phyloP scores from a whole-genome alignment of 2,888 invertebrate species.

The Spilosoma lubricipeda region DNA sequence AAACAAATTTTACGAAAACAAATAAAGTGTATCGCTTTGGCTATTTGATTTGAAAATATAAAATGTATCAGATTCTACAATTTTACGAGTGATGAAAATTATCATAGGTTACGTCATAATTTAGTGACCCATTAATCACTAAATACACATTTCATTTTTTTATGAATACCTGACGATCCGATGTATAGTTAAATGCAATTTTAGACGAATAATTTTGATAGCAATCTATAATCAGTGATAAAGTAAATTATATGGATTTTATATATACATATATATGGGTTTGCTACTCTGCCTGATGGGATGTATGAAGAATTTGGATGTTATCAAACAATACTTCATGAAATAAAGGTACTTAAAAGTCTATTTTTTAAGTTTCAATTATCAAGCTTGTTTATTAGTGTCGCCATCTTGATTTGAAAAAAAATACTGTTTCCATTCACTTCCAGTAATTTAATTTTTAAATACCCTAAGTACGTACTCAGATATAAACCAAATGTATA shows the following conservation, averaged over 20 bases:
- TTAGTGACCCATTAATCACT: neutral
- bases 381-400: neutral
- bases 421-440: neutral
- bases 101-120: neutral
- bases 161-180: neutral
- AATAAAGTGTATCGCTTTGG: neutral
- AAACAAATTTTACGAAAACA: neutral
- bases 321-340: neutral
- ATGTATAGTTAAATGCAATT: neutral
- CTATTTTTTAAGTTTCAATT: neutral
- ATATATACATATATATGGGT: too few relatives aligned
- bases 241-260: neutral
- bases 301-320: neutral
- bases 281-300: too few relatives aligned
- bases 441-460: neutral
- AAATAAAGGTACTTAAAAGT: neutral
- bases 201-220: neutral
- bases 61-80: neutral
- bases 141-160: neutral
- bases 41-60: neutral
- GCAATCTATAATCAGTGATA: neutral
- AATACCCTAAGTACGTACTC: constrained; percentile 10
- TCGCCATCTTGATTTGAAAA: neutral
- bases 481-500: constrained; percentile 1
- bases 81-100: neutral